Base-by-base conservation (phyloP, 2,888 invertebrate species). In the Dyspetes luteomarginatus region DNA sequence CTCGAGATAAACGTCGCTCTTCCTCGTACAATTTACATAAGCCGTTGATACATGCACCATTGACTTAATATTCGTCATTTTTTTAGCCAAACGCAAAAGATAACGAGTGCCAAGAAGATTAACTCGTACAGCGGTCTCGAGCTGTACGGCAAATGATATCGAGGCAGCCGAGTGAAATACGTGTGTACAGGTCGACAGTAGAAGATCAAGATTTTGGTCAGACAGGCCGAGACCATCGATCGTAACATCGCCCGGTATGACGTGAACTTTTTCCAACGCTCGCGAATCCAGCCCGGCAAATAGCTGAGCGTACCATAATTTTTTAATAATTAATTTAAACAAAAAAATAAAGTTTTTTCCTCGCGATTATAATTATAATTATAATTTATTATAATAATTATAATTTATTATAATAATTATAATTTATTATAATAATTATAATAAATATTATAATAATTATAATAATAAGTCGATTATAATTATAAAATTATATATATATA, bases 151-250 rank as follows among this genome's bases (percentile, higher is more conserved):
- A 86, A 95, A 95, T 81, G 93, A 93, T 68, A 95, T 93, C 24
- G 94, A 94, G 24, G 95, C 95, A 2, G 95, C 95, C 65, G 94
- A 93, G 89, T 95, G 95, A 88, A 94, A 94, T 17, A 95, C 94
- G 58, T 85, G 86, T 30, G 84, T 87, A 68, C 86, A 88, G 64
- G 71, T 90, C 3, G 93, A 90, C 60, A 85, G 83, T 48, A 91
- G 83, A 15, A 86, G 76, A 15, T 83, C 79, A 78, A 93, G 93
- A 77, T 93, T 91, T 26, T 91, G 88, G 26, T 87, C 84, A 43
- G 88, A 88, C 50, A 92, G 85, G 5, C 92, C 92, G 12, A 93
- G 86, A 36, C 89, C 89, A 7, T 91, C 88, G 60, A 88, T 86
- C 22, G 90, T 90, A 52, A 93, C 89, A 85, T 93, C 92, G 15